A percentile compares a stretch with the other conserved stretches of the same genome.
These are phyloP conservation scores for Myopa testacea DNA, from an alignment of 2,888 invertebrate genomes.

Conservation along the genomic window DNA sequence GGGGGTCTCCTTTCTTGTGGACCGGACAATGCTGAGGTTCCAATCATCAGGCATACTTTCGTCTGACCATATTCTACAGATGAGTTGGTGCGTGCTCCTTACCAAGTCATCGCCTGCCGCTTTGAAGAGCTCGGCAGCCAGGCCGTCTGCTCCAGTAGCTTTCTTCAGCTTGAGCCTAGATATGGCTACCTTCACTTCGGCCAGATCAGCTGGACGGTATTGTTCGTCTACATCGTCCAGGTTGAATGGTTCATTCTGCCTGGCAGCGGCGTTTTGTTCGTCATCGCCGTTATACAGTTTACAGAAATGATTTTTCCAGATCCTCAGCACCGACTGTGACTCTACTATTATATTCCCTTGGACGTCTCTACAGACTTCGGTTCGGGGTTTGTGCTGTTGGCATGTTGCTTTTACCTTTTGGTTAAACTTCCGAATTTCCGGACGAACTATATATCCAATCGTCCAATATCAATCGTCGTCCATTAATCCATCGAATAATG, in stretches of 20 bases:
- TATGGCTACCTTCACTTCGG: background rate
- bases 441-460: too few species aligned
- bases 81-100: too few species aligned
- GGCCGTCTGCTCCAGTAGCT: background rate
- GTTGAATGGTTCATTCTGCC: background rate
- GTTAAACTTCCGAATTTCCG: too few species aligned
- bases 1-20: constrained; percentile 22
- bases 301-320: background rate
- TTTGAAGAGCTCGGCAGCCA: background rate
- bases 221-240: background rate
- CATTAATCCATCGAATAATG: too few species aligned
- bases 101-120: too few species aligned
- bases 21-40: constrained; percentile 20
- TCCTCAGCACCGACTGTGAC: background rate
- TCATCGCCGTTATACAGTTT: background rate
- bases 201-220: background rate
- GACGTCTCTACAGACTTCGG: background rate
- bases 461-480: too few species aligned
- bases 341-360: background rate
- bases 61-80: too few species aligned
- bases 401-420: background rate
- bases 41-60: too few species aligned
- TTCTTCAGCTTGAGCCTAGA: background rate
- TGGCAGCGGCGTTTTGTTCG: background rate
- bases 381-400: background rate